Evolutionary conservation across 1,140 invertebrate genomes (phyloP).

Genomic region (Drosophila navojoa): DNA sequence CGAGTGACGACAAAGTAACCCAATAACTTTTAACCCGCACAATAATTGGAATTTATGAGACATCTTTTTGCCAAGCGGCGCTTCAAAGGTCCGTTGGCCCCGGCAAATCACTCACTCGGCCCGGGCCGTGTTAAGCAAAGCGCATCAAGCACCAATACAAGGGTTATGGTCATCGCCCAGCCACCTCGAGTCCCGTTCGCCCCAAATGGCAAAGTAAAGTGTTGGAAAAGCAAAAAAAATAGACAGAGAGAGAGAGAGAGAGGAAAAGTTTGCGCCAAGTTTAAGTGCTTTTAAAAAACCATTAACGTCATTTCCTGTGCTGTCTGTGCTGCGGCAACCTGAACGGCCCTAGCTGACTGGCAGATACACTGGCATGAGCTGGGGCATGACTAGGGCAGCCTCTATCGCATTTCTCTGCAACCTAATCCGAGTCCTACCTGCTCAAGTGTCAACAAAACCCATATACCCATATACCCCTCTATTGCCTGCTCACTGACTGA

Average conservation of each 20-base stretch:
- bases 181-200: constrained; percentile 15
- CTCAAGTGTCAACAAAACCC: too few species aligned
- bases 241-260: background rate
- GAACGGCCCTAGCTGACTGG: background rate
- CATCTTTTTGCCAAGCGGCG: constrained; percentile 30
- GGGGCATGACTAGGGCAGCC: too few species aligned
- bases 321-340: constrained; percentile 38
- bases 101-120: constrained; percentile 17
- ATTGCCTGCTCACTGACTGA: too few species aligned
- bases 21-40: constrained; percentile 70
- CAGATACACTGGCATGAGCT: background rate
- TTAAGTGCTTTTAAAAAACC: constrained; percentile 82
- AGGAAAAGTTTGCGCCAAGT: constrained; percentile 64
- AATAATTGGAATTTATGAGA: constrained; percentile 80
- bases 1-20: constrained; percentile 50
- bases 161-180: constrained; percentile 50
- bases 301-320: constrained; percentile 74
- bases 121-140: constrained; percentile 59
- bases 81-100: constrained; percentile 8
- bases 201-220: constrained; percentile 26
- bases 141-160: constrained; percentile 57
- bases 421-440: too few species aligned
- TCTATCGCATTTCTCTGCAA: too few species aligned
- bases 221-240: constrained; percentile 4
- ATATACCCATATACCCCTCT: too few species aligned